Conservation (phyloP, 1,140 invertebrate genomes). For the Zaprionus camerounensis region DNA sequence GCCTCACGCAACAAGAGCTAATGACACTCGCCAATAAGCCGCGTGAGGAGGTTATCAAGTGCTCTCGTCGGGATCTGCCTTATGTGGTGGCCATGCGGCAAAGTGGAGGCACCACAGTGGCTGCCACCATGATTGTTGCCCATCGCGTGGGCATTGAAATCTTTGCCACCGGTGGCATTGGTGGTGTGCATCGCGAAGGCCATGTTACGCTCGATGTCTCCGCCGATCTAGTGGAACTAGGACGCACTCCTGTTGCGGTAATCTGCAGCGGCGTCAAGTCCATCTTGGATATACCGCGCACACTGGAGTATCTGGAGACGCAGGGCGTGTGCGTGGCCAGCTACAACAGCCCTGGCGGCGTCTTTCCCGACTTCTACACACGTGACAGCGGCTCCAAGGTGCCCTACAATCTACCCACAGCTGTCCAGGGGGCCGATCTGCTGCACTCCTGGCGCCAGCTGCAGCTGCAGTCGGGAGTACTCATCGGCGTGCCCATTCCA, state of each 20-base stretch:
- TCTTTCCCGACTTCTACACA: conserved; percentile 97
- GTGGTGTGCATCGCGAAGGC: conserved; percentile 96
- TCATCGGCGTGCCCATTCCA: conserved; percentile 97
- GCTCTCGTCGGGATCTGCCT: conserved; percentile 94
- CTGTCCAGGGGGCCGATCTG: conserved; percentile 89
- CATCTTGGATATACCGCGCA: conserved; percentile 97
- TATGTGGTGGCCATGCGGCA: conserved; percentile 89
- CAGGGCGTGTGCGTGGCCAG: conserved; percentile 96
- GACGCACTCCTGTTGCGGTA: conserved; percentile 93
- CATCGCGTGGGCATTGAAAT: conserved; percentile 93
- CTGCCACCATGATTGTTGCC: conserved; percentile 95
- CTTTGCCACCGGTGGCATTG: conserved; percentile 96
- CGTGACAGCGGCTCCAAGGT: conserved; percentile 88
- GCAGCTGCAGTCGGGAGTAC: conserved; percentile 90
- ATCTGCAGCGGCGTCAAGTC: conserved; percentile 98
- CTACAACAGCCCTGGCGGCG: conserved; percentile 84
- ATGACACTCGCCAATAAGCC: conserved; percentile 86
- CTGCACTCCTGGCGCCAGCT: conserved; percentile 87
- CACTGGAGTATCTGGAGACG: conserved; percentile 98
- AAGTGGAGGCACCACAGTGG: conserved; percentile 98
- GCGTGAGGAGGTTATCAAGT: conserved; percentile 86
- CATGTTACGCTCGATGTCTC: conserved; percentile 96
- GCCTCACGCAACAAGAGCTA: conserved; percentile 88
- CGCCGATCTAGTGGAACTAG: conserved; percentile 96
- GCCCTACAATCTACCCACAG: conserved; percentile 88